phyloP scores from a whole-genome alignment of 2,113 vertebrate species.

The Psettodes erumei region DNA sequence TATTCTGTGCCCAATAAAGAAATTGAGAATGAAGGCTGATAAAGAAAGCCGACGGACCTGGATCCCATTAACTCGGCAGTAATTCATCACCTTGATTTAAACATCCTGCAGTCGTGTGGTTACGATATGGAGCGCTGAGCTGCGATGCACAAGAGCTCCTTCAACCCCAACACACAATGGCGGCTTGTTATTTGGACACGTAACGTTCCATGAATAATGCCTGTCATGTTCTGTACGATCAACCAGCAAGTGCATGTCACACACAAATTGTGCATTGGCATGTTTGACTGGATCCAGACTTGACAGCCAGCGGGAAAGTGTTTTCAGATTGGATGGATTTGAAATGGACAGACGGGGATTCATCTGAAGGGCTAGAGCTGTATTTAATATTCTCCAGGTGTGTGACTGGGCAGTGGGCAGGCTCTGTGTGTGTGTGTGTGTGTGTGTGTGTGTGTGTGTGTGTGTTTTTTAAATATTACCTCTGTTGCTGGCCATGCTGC shows the following conservation, averaged over 20 bases:
- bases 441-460: constrained; percentile 1
- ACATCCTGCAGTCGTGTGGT: constrained; percentile 19
- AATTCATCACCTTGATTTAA: constrained; percentile 61
- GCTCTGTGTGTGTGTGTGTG: constrained; percentile 1
- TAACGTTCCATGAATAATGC: constrained; percentile 53
- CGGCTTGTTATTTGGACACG: constrained; percentile 16
- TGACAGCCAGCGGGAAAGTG: constrained; percentile 29
- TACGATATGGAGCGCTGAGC: neutral
- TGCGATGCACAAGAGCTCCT: neutral
- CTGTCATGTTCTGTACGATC: constrained; percentile 59
- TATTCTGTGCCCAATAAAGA: constrained; percentile 39
- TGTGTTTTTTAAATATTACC: constrained; percentile 72
- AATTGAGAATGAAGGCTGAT: constrained; percentile 44
- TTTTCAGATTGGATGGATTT: constrained; percentile 37
- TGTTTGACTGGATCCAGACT: constrained; percentile 17
- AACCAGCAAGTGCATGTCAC: constrained; percentile 11
- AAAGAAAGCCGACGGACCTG: constrained; percentile 37
- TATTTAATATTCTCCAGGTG: constrained; percentile 30
- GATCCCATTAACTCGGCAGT: constrained; percentile 44
- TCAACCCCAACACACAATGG: constrained; percentile 1
- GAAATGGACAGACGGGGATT: constrained; percentile 15
- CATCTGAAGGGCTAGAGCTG: neutral
- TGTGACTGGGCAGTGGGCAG: neutral
- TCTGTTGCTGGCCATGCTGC: constrained; percentile 86
- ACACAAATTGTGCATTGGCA: constrained; percentile 39